These are phyloP conservation scores for Trinectes maculatus DNA, from an alignment of 2,113 vertebrate species.

Conservation along the genomic window DNA sequence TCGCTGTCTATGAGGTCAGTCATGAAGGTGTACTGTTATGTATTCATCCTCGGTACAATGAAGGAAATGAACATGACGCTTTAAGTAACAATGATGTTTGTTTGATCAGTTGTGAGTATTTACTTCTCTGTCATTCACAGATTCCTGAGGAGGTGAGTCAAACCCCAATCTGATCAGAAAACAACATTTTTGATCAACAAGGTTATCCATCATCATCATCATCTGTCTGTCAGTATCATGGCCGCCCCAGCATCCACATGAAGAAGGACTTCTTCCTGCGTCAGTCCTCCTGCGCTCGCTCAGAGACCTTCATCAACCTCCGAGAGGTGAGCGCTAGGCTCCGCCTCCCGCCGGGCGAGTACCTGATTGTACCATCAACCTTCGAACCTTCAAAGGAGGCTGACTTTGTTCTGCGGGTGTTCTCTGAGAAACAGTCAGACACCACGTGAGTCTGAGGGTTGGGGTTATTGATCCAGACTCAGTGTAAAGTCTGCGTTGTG, in stretches of 20 bases:
- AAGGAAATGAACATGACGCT: no score
- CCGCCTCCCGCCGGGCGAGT: constrained; percentile 89
- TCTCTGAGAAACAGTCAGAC: constrained; percentile 89
- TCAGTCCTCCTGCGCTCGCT: constrained; percentile 83
- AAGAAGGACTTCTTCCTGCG: constrained; percentile 92
- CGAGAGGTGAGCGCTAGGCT: constrained; percentile 87
- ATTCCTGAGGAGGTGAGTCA: constrained; percentile 84
- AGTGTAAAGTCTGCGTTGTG: background rate
- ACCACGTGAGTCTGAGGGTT: constrained; percentile 76
- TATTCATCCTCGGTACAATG: no score
- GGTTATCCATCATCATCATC: background rate
- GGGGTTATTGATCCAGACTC: background rate
- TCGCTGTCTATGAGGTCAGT: constrained; percentile 88
- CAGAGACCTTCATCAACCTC: constrained; percentile 91
- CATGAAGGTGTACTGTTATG: no score
- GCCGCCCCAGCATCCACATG: constrained; percentile 82
- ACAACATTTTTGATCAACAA: no score
- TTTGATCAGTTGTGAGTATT: background rate
- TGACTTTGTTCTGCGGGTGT: constrained; percentile 90
- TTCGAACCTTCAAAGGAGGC: constrained; percentile 87
- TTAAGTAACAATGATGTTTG: no score
- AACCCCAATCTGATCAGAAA: background rate
- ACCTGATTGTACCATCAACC: constrained; percentile 90
- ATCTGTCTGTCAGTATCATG: constrained; percentile 73
- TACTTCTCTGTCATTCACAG: constrained; percentile 56